Conservation (phyloP, 1,140 invertebrate species). For the Platyscapa corneri region DNA sequence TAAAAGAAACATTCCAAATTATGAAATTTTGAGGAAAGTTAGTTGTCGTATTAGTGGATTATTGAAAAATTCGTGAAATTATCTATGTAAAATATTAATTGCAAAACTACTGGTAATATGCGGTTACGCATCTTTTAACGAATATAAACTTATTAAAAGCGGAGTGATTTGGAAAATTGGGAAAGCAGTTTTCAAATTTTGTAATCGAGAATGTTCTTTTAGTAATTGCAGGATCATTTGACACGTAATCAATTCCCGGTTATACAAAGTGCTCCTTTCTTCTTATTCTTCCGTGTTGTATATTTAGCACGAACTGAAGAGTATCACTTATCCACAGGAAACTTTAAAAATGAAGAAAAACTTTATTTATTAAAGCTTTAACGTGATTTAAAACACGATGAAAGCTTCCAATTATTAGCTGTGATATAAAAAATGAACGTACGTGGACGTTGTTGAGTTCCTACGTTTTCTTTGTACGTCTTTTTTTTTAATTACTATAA, state of each 20-base stretch:
- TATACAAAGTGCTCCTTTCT: constrained; percentile 2
- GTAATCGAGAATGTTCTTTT: constrained; percentile 25
- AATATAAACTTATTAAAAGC: too few relatives aligned
- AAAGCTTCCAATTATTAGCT: constrained; percentile 69
- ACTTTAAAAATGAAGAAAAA: constrained; percentile 23
- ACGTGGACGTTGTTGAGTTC: constrained; percentile 67
- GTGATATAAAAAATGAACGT: constrained; percentile 68
- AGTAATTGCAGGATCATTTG: constrained; percentile 14
- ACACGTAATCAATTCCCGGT: constrained; percentile 38
- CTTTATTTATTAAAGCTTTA: constrained; percentile 66
- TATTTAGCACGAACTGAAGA: constrained; percentile 1
- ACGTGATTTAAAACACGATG: constrained; percentile 53
- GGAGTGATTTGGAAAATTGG: neutral
- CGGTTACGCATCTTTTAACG: too few relatives aligned
- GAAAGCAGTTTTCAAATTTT: neutral
- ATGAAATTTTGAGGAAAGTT: neutral
- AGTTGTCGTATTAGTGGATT: too few relatives aligned
- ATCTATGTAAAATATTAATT: too few relatives aligned
- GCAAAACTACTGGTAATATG: too few relatives aligned
- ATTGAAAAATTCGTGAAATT: too few relatives aligned
- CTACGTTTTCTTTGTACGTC: constrained; percentile 64
- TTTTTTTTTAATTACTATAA: constrained; percentile 49
- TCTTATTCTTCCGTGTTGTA: neutral
- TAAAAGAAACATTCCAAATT: constrained; percentile 28
- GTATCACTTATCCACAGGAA: neutral